Evolutionary conservation across 2,888 invertebrate species (phyloP), one percentile per base, ranked within the genome.

Genomic region (Euzetes globulus): DNA sequence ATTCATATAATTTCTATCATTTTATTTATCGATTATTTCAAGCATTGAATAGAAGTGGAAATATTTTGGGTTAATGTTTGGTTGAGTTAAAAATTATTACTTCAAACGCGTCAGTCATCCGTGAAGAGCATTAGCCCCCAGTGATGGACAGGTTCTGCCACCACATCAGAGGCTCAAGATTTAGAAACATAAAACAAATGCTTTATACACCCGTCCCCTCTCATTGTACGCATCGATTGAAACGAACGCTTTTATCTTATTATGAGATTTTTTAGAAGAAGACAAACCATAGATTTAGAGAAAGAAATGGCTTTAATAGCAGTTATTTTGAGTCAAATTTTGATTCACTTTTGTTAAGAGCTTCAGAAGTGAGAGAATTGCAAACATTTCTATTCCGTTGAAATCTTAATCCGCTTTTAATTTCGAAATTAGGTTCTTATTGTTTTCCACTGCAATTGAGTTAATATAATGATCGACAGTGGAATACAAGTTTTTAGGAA

Each of bases 81-180:
- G 29, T 29, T 60, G 60, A 60, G 27, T 60, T 60, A 60, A 60
- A 50, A 55, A 60, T 60, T 27, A 60, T 60, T 60, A 60, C 29
- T 60, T 60, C 29, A 60, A 17, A 27, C 17, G n/a, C 25, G 60
- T 60, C 60, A 60, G 17, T 60, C 29, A 60, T 17, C 29, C 60
- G 60, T 60, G n/a, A 60, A 27, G 17, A 60, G 27, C 60, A 60
- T 27, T 29, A 60, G 60, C 60, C 25, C 33, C 33, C 60, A 60
- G 13, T 60, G 60, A 60, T 60, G 60, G 60, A 60, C 60, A 60
- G 22, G 55, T 55, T 55, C 22, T 55, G 2, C 19, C 22, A 19
- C 19, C 22, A 55, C 55, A 55, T 55, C 55, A 55, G 22, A 25
- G 4, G 55, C 22, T 29, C 52, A 52, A 52, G 29, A 27, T 29